Base-by-base conservation (phyloP, 1,140 invertebrate species). In the Drosophila mauritiana region DNA sequence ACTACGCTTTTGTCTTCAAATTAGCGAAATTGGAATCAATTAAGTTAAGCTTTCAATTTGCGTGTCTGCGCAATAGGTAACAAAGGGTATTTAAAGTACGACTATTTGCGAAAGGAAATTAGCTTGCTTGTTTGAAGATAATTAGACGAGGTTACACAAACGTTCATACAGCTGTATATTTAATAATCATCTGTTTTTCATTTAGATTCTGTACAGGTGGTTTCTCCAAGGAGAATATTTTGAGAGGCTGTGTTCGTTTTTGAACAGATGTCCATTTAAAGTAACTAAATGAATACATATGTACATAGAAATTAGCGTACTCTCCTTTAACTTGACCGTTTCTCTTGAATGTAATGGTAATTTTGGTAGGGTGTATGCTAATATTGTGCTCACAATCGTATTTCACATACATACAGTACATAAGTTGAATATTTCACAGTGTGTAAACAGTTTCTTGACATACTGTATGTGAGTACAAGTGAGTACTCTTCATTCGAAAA, bases 11-110 rank as follows among this genome's bases (percentile, higher is more conserved):
- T 51, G 61, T 67, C 45, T 67, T 52, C n/a, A 61, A 49, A 80
- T 80, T 80, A 76, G 27, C 27, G 31, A 46, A 58, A 61, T 64
- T 81, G 72, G 77, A 77, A 76, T 81, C 52, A 80, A 80, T 80
- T 81, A 81, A 65, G 57, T 80, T 80, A 59, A 80, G 63, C 57
- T 40, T 54, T 34, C 65, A 56, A 77, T 81, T 80, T 73, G 65
- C 58, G 72, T 73, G 43, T 25, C 42, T 17, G 58, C 52, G 57
- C 65, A 81, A 81, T 72, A 37, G 48, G 55, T 43, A 79, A 48
- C 49, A 73, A 67, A 68, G 80, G 54, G 63, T 70, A 79, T 68
- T 62, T 46, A 48, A 48, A 52, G 80, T 63, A 67, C 46, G 80
- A 58, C 52, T 49, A 48, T 10, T 25, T 42, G 43, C 59, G 63